phyloP scores from a whole-genome alignment of 2,113 vertebrate species.

The Dendropsophus ebraccatus region DNA sequence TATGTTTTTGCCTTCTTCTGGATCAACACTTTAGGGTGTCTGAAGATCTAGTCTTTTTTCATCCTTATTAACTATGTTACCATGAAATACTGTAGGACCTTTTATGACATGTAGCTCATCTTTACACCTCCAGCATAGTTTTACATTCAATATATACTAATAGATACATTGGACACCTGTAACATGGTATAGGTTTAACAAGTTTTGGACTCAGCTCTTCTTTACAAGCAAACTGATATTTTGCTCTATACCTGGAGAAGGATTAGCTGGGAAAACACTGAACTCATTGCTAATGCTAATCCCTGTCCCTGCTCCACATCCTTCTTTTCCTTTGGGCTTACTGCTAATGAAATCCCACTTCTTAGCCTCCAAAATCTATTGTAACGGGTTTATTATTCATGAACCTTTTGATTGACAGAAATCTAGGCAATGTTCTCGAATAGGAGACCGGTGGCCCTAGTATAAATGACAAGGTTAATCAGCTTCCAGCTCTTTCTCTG shows the following conservation, averaged over 20 bases:
- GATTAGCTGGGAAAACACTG: conserved; percentile 47
- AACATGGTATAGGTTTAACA: neutral
- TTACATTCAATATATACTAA: neutral
- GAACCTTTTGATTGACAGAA: conserved; percentile 67
- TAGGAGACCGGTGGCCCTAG: conserved; percentile 63
- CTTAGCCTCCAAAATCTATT: conserved; percentile 70
- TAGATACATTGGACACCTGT: neutral
- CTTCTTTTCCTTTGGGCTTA: conserved; percentile 71
- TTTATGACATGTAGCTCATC: neutral
- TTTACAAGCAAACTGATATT: conserved; percentile 19
- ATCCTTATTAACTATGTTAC: too few relatives aligned
- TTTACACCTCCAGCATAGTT: neutral
- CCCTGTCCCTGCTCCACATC: conserved; percentile 39
- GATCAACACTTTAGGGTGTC: too few relatives aligned
- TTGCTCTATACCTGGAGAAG: conserved; percentile 28
- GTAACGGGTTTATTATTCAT: conserved; percentile 78
- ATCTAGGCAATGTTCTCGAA: conserved; percentile 67
- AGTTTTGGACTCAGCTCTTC: neutral
- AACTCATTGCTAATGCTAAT: conserved; percentile 21
- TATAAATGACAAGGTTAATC: conserved; percentile 78
- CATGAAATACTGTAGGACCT: too few relatives aligned
- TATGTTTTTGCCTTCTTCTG: too few relatives aligned
- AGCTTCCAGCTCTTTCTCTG: conserved; percentile 62
- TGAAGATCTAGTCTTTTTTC: too few relatives aligned
- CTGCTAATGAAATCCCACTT: conserved; percentile 74